phyloP scores from a whole-genome alignment of 1,140 invertebrate genomes.

The Macrotrachela quadricornifera region DNA sequence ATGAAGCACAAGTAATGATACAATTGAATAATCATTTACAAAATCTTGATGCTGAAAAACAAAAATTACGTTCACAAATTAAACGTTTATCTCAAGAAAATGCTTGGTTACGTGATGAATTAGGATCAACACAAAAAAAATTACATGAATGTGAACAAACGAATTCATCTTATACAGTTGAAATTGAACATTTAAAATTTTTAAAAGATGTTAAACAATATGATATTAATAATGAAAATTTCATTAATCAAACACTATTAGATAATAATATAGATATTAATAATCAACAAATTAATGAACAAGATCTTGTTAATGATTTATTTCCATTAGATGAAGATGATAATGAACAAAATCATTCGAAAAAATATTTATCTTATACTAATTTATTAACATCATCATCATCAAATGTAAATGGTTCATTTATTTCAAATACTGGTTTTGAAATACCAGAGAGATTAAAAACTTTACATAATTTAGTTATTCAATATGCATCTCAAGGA shows the following conservation, averaged over 20 bases:
- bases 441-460: conserved; percentile 81
- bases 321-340: too few species aligned
- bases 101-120: conserved; percentile 89
- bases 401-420: background rate
- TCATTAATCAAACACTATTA: too few species aligned
- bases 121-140: conserved; percentile 88
- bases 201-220: conserved; percentile 88
- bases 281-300: conserved; percentile 37
- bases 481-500: conserved; percentile 11
- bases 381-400: background rate
- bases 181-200: conserved; percentile 91
- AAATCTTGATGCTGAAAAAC: conserved; percentile 6
- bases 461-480: conserved; percentile 66
- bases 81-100: conserved; percentile 66
- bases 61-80: conserved; percentile 57
- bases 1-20: background rate
- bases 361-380: conserved; percentile 1
- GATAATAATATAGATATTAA: conserved; percentile 44
- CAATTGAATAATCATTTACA: conserved; percentile 4
- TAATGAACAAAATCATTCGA: background rate
- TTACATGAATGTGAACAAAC: conserved; percentile 60
- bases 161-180: conserved; percentile 50
- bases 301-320: background rate
- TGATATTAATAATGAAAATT: conserved; percentile 47
- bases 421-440: background rate